These are phyloP conservation scores for Numenius phaeopus DNA, from an alignment of 2,797 vertebrate species.

Conservation along the genomic window DNA sequence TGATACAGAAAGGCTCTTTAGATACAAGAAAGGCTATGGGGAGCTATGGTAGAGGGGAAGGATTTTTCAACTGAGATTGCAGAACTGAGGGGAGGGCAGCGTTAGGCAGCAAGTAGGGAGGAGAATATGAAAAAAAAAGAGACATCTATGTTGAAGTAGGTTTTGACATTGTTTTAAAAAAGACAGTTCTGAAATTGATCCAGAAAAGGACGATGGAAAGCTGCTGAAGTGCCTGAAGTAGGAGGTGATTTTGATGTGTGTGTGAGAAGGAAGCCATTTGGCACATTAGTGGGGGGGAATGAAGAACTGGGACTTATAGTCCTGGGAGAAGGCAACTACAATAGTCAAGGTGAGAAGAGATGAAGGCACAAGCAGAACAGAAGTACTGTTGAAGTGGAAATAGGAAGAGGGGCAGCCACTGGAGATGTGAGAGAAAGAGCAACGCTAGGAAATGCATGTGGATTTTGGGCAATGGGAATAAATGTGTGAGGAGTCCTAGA, in stretches of 20 bases:
- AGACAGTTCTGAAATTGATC: neutral
- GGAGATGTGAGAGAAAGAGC: neutral
- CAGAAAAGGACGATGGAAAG: neutral
- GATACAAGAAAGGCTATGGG: neutral
- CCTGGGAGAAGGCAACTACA: neutral
- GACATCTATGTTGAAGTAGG: neutral
- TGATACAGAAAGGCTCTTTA: conserved; percentile 33
- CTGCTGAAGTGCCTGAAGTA: conserved; percentile 5
- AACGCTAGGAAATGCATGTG: neutral
- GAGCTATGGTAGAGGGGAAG: neutral
- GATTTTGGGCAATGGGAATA: neutral
- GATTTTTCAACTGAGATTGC: conserved; percentile 18
- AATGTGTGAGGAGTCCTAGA: neutral
- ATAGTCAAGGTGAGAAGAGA: neutral
- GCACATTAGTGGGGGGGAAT: neutral
- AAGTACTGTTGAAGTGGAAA: neutral
- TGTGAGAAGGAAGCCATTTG: conserved; percentile 19
- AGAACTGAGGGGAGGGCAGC: conserved; percentile 9
- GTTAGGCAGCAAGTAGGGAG: neutral
- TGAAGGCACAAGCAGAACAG: neutral
- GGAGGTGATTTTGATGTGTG: neutral
- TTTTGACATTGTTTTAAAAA: conserved; percentile 20
- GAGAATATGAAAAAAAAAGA: neutral
- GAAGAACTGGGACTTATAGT: neutral
- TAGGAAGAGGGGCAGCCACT: neutral